phyloP scores from a whole-genome alignment of 2,113 vertebrate species.

The Ondatra zibethicus region DNA sequence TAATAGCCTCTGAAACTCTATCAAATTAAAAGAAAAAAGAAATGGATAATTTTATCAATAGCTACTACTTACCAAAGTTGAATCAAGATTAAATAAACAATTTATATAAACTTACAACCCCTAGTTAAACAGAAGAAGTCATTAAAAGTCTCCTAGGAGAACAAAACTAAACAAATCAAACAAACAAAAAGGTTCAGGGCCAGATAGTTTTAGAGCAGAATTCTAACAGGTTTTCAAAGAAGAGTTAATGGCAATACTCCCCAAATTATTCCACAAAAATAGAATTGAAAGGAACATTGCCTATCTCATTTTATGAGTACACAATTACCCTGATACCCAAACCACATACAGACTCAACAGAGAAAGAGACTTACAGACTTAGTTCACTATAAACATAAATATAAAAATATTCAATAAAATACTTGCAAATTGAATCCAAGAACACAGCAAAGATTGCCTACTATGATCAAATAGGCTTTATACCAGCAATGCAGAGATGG shows the following conservation, averaged over 20 bases:
- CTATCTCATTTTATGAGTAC: neutral
- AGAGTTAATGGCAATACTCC: neutral
- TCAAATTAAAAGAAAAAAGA: neutral
- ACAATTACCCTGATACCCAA: neutral
- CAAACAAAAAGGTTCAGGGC: neutral
- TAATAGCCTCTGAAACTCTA: neutral
- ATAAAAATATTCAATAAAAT: neutral
- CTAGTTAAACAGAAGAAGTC: neutral
- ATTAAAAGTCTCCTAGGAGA: neutral
- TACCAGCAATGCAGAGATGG: neutral
- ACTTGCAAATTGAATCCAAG: neutral
- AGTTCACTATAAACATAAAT: neutral
- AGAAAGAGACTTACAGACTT: neutral
- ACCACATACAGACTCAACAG: neutral
- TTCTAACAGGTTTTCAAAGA: neutral
- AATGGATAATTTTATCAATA: neutral
- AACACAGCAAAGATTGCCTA: neutral
- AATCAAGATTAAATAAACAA: neutral
- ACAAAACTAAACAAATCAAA: neutral
- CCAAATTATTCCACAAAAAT: neutral
- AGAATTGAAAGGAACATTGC: neutral
- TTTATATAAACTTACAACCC: neutral
- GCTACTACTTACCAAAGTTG: neutral
- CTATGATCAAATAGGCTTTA: neutral
- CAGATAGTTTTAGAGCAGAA: neutral